Evolutionary conservation across 2,113 vertebrate genomes (phyloP).

Genomic region (Nothobranchius furzeri): DNA sequence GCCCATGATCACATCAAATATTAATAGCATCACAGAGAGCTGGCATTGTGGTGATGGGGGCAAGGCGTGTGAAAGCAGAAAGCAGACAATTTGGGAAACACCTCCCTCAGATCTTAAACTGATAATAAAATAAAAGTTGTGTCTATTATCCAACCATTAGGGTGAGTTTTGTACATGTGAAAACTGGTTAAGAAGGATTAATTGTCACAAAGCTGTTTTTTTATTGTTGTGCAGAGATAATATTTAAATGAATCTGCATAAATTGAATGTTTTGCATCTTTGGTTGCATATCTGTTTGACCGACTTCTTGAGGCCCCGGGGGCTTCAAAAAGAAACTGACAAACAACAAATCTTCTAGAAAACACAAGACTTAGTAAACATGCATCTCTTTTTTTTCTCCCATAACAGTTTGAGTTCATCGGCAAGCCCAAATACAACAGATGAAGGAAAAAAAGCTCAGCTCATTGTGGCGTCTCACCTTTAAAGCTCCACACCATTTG

Average conservation of each 20-base stretch:
- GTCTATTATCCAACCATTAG: conserved; percentile 16
- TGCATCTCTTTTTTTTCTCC: neutral
- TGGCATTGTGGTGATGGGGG: conserved; percentile 83
- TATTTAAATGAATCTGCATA: conserved; percentile 69
- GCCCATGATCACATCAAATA: conserved; percentile 94
- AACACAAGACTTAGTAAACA: conserved; percentile 40
- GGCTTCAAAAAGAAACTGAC: conserved; percentile 42
- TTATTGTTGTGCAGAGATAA: conserved; percentile 21
- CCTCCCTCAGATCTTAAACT: conserved; percentile 25
- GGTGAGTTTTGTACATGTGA: conserved; percentile 8
- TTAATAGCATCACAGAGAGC: conserved; percentile 84
- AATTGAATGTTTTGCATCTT: conserved; percentile 52
- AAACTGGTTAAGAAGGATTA: conserved; percentile 40
- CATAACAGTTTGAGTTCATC: conserved; percentile 8
- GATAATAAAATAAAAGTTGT: neutral
- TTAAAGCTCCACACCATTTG: conserved; percentile 85
- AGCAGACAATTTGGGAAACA: conserved; percentile 24
- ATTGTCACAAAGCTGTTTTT: conserved; percentile 46
- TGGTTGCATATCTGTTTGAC: conserved; percentile 54
- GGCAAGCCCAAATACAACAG: neutral
- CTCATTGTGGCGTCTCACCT: conserved; percentile 29
- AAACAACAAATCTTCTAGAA: conserved; percentile 40
- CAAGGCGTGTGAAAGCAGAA: conserved; percentile 73
- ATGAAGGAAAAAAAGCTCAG: neutral
- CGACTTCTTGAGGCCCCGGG: conserved; percentile 45